Conservation (phyloP, 2,888 invertebrate species). For the Lepeophtheirus nordmannii region DNA sequence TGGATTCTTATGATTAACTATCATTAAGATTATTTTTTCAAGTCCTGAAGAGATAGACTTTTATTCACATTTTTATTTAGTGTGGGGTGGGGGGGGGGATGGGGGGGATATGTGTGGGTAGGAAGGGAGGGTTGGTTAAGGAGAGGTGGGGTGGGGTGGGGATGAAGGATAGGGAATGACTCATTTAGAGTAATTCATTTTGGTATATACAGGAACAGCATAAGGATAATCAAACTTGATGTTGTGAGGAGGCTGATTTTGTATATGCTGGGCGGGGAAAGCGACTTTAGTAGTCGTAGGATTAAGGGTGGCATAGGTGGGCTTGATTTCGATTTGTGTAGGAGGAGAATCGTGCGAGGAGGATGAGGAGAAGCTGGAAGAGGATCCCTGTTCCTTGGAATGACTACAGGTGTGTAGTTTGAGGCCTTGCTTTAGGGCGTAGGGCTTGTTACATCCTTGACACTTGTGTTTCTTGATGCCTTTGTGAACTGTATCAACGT, state of each 20-base stretch:
- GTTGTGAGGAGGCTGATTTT: not conserved
- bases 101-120: too few relatives aligned
- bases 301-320: not conserved
- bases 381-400: not conserved
- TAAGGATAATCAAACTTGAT: conserved; percentile 1
- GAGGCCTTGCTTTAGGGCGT: not conserved
- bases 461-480: conserved; percentile 7
- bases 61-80: too few relatives aligned
- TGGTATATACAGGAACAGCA: not conserved
- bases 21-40: too few relatives aligned
- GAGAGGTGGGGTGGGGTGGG: too few relatives aligned
- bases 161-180: not conserved
- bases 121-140: too few relatives aligned
- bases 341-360: not conserved
- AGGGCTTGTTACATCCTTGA: not conserved
- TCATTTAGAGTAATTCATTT: not conserved
- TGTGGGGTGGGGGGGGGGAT: too few relatives aligned
- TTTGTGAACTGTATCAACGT: not conserved
- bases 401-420: conserved; percentile 5
- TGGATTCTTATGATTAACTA: too few relatives aligned
- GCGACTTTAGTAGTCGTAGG: not conserved
- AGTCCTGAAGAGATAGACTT: too few relatives aligned
- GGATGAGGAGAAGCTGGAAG: not conserved
- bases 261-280: not conserved
- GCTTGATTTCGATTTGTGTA: not conserved